Evolutionary conservation across 2,113 vertebrate species (phyloP).

Genomic region (Orientallactaga bullata): DNA sequence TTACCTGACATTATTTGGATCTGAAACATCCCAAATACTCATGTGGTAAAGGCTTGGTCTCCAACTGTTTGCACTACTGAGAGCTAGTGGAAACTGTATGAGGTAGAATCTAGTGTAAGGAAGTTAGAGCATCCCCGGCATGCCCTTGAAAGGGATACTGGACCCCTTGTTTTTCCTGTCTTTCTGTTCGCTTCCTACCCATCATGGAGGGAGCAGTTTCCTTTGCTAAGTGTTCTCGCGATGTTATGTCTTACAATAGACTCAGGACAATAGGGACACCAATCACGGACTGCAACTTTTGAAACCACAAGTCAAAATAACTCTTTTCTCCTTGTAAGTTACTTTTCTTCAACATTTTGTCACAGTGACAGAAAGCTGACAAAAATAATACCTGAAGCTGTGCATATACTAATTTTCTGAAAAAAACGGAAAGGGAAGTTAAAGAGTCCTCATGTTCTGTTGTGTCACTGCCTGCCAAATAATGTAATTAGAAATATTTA

Average conservation of each 20-base stretch:
- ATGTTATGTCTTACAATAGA: background rate
- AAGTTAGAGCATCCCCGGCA: background rate
- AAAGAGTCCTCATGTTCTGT: background rate
- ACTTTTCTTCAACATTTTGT: background rate
- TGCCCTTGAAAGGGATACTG: background rate
- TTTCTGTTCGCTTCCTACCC: background rate
- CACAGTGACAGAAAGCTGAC: background rate
- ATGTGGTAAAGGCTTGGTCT: background rate
- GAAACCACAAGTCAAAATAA: background rate
- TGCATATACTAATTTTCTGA: background rate
- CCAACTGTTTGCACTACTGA: background rate
- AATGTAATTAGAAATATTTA: conserved; percentile 22
- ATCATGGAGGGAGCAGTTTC: too few relatives aligned
- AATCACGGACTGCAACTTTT: too few relatives aligned
- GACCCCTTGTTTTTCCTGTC: too few relatives aligned
- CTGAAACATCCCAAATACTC: too few relatives aligned
- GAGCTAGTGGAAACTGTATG: background rate
- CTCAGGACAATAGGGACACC: background rate
- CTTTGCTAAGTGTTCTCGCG: background rate
- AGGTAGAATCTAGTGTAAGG: background rate
- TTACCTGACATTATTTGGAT: background rate
- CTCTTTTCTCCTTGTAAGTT: background rate
- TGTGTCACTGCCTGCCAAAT: background rate
- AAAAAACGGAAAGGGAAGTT: background rate
- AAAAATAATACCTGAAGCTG: background rate